Evolutionary conservation across 1,140 invertebrate genomes (phyloP).

Genomic region (Coenobita brevimanus): DNA sequence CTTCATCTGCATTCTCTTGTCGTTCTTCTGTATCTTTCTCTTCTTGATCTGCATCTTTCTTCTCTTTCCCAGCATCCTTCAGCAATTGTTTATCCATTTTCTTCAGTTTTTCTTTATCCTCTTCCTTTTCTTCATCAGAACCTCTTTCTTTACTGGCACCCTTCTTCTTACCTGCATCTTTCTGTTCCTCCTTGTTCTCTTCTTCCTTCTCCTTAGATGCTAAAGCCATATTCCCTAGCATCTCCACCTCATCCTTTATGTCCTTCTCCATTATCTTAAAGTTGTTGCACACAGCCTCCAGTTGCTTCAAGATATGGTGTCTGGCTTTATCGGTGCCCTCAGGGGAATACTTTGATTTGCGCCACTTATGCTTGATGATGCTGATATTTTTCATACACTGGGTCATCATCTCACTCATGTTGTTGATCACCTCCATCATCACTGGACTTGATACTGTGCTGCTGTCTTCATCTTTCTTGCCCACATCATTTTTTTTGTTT

Average conservation of each 20-base stretch:
- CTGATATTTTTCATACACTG: slow-evolving; percentile 41
- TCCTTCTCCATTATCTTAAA: slow-evolving; percentile 34
- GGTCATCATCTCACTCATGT: slow-evolving; percentile 42
- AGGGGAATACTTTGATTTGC: slow-evolving; percentile 23
- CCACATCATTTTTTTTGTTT: background rate
- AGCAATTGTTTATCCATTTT: background rate
- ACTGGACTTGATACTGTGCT: background rate
- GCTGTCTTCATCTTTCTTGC: background rate
- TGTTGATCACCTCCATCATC: slow-evolving; percentile 22
- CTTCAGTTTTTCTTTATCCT: background rate
- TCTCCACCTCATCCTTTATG: background rate
- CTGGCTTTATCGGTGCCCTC: slow-evolving; percentile 40
- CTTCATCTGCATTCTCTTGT: background rate
- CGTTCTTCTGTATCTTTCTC: background rate
- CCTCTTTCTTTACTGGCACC: background rate
- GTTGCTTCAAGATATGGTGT: slow-evolving; percentile 30
- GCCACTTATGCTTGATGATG: slow-evolving; percentile 30
- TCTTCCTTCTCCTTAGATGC: background rate
- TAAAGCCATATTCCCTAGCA: too few relatives aligned
- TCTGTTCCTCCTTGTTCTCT: background rate
- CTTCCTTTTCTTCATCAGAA: background rate
- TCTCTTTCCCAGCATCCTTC: background rate
- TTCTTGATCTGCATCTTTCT: background rate
- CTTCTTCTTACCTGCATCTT: background rate
- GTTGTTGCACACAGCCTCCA: slow-evolving; percentile 28